These are phyloP conservation scores for Octodon degus DNA, from an alignment of 2,113 vertebrate genomes.

Conservation along the genomic window DNA sequence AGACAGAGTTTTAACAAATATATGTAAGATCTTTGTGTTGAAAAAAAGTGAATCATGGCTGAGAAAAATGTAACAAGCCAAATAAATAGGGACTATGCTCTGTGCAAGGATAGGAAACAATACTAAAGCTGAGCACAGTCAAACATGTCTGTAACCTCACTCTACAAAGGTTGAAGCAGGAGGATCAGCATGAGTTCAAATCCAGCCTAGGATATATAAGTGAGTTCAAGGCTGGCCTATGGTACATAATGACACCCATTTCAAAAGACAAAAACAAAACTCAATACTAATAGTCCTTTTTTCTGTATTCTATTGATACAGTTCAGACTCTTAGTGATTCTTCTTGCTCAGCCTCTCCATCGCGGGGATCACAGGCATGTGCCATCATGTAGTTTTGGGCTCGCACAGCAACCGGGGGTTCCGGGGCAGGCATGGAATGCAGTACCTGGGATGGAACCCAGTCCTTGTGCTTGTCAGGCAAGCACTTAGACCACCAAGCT, in stretches of 20 bases:
- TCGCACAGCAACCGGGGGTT: too few species aligned
- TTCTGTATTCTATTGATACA: too few species aligned
- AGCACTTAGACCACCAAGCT: too few species aligned
- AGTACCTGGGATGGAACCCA: too few species aligned
- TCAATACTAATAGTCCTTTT: not conserved
- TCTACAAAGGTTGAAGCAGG: not conserved
- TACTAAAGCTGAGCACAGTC: not conserved
- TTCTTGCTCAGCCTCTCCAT: too few species aligned
- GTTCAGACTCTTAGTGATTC: too few species aligned
- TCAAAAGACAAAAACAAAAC: not conserved
- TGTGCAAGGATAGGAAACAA: not conserved
- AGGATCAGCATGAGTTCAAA: not conserved
- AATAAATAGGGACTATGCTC: not conserved
- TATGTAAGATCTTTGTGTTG: not conserved
- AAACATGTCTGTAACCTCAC: not conserved
- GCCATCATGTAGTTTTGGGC: too few species aligned
- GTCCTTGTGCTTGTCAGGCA: too few species aligned
- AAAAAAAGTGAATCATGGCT: not conserved
- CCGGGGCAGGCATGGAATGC: too few species aligned
- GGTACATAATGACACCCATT: too few species aligned
- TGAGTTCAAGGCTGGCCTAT: not conserved
- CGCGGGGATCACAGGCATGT: too few species aligned
- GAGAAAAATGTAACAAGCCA: not conserved
- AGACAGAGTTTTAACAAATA: not conserved
- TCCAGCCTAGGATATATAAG: not conserved